These are phyloP conservation scores for Cordilura impudica DNA, from an alignment of 2,888 invertebrate genomes.

Conservation along the genomic window DNA sequence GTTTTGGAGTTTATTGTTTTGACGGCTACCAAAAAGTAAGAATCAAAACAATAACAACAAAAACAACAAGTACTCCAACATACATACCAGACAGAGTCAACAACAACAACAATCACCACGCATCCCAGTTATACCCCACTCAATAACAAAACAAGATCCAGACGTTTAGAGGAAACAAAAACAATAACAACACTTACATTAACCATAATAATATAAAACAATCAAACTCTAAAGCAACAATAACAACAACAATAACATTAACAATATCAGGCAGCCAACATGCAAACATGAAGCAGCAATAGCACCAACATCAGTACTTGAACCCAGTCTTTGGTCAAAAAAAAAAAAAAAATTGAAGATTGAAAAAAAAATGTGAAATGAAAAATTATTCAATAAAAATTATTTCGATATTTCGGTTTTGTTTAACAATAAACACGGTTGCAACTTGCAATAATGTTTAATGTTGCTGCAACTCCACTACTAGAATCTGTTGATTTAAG, in stretches of 20 bases:
- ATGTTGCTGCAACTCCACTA: not conserved
- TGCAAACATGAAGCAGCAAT: conserved; percentile 12
- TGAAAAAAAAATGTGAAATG: conserved; percentile 69
- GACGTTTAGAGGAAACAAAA: conserved; percentile 19
- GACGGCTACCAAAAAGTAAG: conserved; percentile 67
- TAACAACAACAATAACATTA: conserved; percentile 12
- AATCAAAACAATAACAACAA: conserved; percentile 28
- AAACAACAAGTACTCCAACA: conserved; percentile 6
- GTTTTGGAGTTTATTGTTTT: conserved; percentile 77
- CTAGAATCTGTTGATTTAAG: conserved; percentile 47
- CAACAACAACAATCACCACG: conserved; percentile 40
- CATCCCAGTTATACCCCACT: conserved; percentile 48
- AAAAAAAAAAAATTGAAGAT: conserved; percentile 5
- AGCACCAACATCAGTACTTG: conserved; percentile 65
- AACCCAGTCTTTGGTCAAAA: conserved; percentile 61
- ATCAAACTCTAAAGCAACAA: conserved; percentile 12
- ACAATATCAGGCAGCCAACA: conserved; percentile 24
- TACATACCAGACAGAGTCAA: conserved; percentile 16
- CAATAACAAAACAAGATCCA: conserved; percentile 37
- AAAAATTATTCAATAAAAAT: conserved; percentile 77
- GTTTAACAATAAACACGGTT: conserved; percentile 47
- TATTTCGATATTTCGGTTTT: conserved; percentile 66
- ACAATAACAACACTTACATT: conserved; percentile 27
- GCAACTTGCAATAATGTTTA: not conserved
- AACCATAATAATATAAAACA: conserved; percentile 39